Evolutionary conservation across 1,140 invertebrate genomes (phyloP), one percentile per base, ranked within the genome.

Genomic region (Lethocerus indicus): DNA sequence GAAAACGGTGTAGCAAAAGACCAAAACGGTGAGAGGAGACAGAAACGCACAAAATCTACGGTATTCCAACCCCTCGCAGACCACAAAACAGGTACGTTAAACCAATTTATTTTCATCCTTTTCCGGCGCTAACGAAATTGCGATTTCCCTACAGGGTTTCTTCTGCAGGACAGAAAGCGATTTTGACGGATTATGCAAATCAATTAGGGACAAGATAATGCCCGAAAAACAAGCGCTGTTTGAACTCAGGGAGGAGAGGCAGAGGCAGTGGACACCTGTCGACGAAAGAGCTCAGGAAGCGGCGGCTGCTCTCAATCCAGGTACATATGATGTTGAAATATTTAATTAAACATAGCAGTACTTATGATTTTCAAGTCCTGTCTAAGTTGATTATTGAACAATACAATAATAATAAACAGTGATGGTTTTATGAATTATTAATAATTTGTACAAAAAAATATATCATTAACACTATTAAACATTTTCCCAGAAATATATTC

Each of bases 81-180:
- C n/a, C n/a, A n/a, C n/a, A n/a, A n/a, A n/a, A n/a, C n/a, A n/a
- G n/a, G n/a, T n/a, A n/a, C n/a, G n/a, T n/a, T n/a, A n/a, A n/a
- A n/a, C n/a, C n/a, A n/a, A n/a, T n/a, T n/a, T n/a, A n/a, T n/a
- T n/a, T n/a, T n/a, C n/a, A n/a, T n/a, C n/a, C n/a, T n/a, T n/a
- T n/a, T n/a, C n/a, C n/a, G n/a, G n/a, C n/a, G n/a, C n/a, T n/a
- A n/a, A n/a, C n/a, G n/a, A n/a, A n/a, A n/a, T 40, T 9, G 37
- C 6, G 37, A 40, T 40, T 7, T 5, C n/a, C 26, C 59, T 55
- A 49, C 60, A 92, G 85, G 92, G 89, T 62, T 96, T 95, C 63
- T 80, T 89, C 50, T 94, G 89, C 65, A 74, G 76, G 56, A 86
- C 79, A 18, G 83, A 89, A 67, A 68, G 67, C 46, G 87, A 91